Conservation (phyloP, 2,888 invertebrate genomes). For the Agonum fuliginosum region DNA sequence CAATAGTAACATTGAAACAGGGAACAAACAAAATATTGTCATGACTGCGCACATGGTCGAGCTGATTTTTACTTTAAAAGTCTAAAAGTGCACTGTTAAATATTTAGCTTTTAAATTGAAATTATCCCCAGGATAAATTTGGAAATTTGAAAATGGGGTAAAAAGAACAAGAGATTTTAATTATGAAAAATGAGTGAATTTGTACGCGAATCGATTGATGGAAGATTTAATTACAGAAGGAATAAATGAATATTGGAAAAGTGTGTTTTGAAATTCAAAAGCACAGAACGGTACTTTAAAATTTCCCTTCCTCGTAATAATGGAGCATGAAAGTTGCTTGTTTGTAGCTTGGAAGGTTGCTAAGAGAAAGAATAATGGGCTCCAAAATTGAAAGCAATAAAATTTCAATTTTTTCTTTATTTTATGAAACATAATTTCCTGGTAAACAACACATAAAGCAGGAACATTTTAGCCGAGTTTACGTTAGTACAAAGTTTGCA, state of each 20-base stretch:
- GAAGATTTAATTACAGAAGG: background rate
- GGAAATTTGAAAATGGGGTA: background rate
- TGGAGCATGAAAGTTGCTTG: background rate
- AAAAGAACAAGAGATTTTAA: conserved; percentile 28
- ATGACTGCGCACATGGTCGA: no score
- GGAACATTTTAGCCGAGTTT: conserved; percentile 7
- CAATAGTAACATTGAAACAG: no score
- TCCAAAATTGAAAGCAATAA: conserved; percentile 6
- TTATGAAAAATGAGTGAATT: conserved; percentile 18
- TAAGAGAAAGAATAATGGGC: background rate
- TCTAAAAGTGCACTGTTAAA: background rate
- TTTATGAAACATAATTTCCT: conserved; percentile 26
- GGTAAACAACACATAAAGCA: conserved; percentile 29
- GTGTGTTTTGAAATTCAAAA: background rate
- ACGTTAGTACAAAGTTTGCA: conserved; percentile 5
- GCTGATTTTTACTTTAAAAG: no score
- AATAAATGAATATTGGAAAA: background rate
- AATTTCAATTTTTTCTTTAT: conserved; percentile 21
- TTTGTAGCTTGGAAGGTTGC: background rate
- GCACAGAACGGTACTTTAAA: background rate
- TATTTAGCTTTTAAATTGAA: background rate
- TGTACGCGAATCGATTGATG: background rate
- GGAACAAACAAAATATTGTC: no score
- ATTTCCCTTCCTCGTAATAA: no score
- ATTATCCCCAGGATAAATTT: background rate